Evolutionary conservation across 1,140 invertebrate genomes (phyloP).

Genomic region (Ooceraea biroi): DNA sequence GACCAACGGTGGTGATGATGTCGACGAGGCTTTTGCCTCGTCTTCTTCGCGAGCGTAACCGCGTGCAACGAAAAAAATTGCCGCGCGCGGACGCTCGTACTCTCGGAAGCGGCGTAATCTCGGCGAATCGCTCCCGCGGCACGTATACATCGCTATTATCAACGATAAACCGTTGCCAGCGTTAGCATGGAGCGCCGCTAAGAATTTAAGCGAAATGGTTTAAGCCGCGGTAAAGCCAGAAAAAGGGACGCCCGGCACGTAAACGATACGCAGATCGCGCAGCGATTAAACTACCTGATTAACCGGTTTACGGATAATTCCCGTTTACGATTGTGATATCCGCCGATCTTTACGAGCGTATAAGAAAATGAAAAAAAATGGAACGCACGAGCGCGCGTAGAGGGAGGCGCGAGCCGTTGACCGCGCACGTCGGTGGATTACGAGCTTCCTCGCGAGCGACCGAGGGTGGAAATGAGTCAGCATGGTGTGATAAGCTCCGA

Average conservation of each 20-base stretch:
- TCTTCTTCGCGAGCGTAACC: neutral
- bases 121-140: conserved; percentile 23
- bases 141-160: conserved; percentile 56
- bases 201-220: conserved; percentile 56
- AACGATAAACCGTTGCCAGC: conserved; percentile 51
- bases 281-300: conserved; percentile 59
- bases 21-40: neutral
- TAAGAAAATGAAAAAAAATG: conserved; percentile 41
- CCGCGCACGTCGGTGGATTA: conserved; percentile 55
- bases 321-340: conserved; percentile 37
- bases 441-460: conserved; percentile 25
- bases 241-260: conserved; percentile 47
- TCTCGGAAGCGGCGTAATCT: conserved; percentile 39
- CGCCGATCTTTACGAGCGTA: conserved; percentile 54
- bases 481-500: conserved; percentile 64
- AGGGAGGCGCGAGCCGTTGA: conserved; percentile 1
- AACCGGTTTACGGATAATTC: conserved; percentile 63
- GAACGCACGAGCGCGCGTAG: neutral
- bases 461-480: conserved; percentile 51
- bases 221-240: conserved; percentile 58
- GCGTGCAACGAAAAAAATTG: neutral
- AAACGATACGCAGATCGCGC: conserved; percentile 34
- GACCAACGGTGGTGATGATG: conserved; percentile 18
- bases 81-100: neutral
- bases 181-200: conserved; percentile 50